Evolutionary conservation across 92 coral and sea anemone species (phyloP).

Genomic region (Phenganax subtilis): DNA sequence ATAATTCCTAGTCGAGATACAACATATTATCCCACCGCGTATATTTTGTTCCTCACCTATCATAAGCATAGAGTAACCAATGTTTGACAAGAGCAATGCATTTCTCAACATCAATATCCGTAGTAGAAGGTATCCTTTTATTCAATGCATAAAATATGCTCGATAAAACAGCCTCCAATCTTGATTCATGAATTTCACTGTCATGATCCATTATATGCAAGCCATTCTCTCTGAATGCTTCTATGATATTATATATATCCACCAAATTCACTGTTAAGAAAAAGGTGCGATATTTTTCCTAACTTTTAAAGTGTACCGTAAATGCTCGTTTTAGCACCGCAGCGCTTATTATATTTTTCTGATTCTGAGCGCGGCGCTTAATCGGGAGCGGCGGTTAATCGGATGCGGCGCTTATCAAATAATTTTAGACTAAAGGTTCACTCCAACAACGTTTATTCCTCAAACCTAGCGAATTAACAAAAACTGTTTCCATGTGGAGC

Average conservation of each 20-base stretch:
- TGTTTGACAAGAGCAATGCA: slow-evolving; percentile 89
- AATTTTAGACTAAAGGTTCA: too few species aligned
- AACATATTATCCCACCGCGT: too few species aligned
- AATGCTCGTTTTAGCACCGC: background rate
- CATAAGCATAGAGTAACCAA: slow-evolving; percentile 96
- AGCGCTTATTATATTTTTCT: background rate
- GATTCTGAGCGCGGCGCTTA: too few species aligned
- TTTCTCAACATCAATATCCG: slow-evolving; percentile 85
- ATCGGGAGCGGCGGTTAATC: too few species aligned
- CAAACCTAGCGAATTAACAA: too few species aligned
- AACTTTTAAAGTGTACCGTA: background rate
- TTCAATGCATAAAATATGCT: slow-evolving; percentile 98
- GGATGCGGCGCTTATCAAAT: too few species aligned
- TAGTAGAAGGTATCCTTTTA: slow-evolving; percentile 85
- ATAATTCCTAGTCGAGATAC: too few species aligned
- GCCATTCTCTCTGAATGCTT: slow-evolving; percentile 98
- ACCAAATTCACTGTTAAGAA: slow-evolving; percentile 70
- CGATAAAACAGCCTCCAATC: slow-evolving; percentile 95
- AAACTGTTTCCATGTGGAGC: too few species aligned
- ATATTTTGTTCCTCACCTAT: slow-evolving; percentile 53
- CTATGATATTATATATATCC: slow-evolving; percentile 96
- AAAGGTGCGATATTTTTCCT: background rate
- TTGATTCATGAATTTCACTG: slow-evolving; percentile 87
- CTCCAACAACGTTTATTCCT: too few species aligned
- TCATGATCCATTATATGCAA: slow-evolving; percentile 88